Conservation (phyloP, 1,140 invertebrate genomes). For the Neelides sp. region DNA sequence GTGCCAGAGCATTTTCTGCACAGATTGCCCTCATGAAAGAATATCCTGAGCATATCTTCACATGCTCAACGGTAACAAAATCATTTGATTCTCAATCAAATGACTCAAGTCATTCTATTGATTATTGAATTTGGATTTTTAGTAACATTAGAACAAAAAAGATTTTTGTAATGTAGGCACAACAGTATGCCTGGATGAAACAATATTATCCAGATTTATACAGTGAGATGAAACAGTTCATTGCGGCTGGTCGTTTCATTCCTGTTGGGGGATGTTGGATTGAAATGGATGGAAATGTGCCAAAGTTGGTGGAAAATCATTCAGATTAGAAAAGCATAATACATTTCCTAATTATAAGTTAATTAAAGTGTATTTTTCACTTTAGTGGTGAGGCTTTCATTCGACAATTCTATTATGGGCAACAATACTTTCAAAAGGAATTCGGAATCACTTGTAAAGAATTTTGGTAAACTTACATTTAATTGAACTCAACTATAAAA, state of each 20-base stretch:
- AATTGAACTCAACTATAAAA: too few species aligned
- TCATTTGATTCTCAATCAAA: too few species aligned
- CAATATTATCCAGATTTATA: constrained; percentile 40
- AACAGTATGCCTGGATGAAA: constrained; percentile 45
- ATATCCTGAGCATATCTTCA: background rate
- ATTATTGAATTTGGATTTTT: too few species aligned
- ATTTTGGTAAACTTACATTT: too few species aligned
- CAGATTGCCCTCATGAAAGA: constrained; percentile 31
- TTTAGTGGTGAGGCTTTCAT: constrained; percentile 44
- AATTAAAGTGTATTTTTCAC: constrained; percentile 11
- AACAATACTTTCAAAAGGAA: constrained; percentile 42
- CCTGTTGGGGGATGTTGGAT: constrained; percentile 46
- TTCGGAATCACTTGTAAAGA: constrained; percentile 39
- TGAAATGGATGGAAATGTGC: constrained; percentile 46
- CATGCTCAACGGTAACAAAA: too few species aligned
- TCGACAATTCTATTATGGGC: constrained; percentile 45
- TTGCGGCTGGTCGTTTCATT: constrained; percentile 38
- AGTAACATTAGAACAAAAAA: too few species aligned
- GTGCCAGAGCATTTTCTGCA: constrained; percentile 40
- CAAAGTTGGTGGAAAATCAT: constrained; percentile 30
- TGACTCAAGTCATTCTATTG: too few species aligned
- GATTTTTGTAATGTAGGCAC: constrained; percentile 36
- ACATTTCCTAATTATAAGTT: background rate
- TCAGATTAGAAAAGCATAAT: background rate
- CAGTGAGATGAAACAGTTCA: constrained; percentile 37